Evolutionary conservation across 2,113 vertebrate species (phyloP), one percentile per base, ranked within the genome.

Genomic region (Hippopotamus amphibius): DNA sequence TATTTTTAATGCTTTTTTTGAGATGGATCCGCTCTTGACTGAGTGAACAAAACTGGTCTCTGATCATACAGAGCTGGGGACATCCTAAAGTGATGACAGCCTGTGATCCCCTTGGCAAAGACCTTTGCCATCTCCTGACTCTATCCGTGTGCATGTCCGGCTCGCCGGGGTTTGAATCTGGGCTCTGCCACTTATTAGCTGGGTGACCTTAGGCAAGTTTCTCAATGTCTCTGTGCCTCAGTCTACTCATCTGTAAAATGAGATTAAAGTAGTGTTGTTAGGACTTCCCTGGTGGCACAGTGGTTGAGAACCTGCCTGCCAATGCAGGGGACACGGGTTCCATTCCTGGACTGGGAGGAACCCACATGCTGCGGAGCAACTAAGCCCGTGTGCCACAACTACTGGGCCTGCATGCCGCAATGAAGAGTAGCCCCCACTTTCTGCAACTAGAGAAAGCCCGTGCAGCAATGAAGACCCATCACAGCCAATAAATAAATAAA

Each of bases 161-260:
- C 26, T 69, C 33, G 26, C 37, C 59, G 68, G 71, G 46, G 33
- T 84, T 50, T 63, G 17, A 7, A 76, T 85, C 50, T 14, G 50
- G 61, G 71, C 61, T 59, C n/a, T 19, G 24, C 26, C 63, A 19
- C 21, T 50, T 53, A 43, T 28, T 61, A 86, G 41, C 63, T 63
- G 81, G 43, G n/a, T 71, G 79, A 37, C 0, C 33, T 22, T 22
- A 85, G 71, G 69, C 46, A 77, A 53, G 43, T 65, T n/a, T 76
- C 59, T 91, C 24, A 59, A n/a, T 1, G 21, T 61, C 30, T 71
- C 41, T 15, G 28, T 55, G 19, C 12, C 48, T 90, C 87, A 43
- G 28, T 86, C 50, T 71, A 48, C 72, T 90, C 72, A 57, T 71
- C 16, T 55, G 19, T 53, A 90, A 96, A 86, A 53, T 97, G 57